These are phyloP conservation scores for Caenorhabditis sp. DNA, from an alignment of 2,888 invertebrate genomes.

Conservation along the genomic window DNA sequence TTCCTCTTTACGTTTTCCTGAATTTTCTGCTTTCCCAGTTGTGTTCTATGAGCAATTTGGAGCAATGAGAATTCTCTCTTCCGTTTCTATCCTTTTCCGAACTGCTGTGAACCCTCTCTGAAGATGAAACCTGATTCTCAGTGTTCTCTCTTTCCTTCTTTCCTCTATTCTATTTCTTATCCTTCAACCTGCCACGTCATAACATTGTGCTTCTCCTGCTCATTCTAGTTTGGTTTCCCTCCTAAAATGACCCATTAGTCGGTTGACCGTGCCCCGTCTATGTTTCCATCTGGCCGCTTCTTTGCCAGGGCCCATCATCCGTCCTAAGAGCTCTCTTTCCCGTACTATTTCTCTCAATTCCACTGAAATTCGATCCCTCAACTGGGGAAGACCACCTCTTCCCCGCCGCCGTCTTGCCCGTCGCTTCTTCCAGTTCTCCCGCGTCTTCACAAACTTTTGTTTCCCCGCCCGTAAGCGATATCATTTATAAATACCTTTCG, in stretches of 20 bases:
- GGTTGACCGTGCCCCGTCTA: neutral
- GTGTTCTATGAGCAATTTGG: slow-evolving; percentile 3
- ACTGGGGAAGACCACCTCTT: slow-evolving; percentile 17
- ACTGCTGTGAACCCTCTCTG: neutral
- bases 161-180: too few relatives aligned
- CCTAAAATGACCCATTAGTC: slow-evolving; percentile 9
- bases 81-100: neutral
- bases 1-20: slow-evolving; percentile 21
- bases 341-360: slow-evolving; percentile 12
- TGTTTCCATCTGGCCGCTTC: neutral
- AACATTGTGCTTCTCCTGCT: neutral
- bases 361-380: slow-evolving; percentile 16
- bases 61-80: neutral
- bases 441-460: slow-evolving; percentile 7
- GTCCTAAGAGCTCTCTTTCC: slow-evolving; percentile 15
- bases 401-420: slow-evolving; percentile 1
- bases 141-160: too few relatives aligned
- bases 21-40: slow-evolving; percentile 22
- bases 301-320: neutral
- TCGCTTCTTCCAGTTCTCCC: neutral
- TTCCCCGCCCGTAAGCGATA: slow-evolving; percentile 4
- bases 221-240: neutral
- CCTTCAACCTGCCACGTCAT: neutral
- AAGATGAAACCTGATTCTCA: neutral
- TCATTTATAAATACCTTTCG: slow-evolving; percentile 27